Evolutionary conservation across 2,888 invertebrate species (phyloP), one percentile per base, ranked within the genome.

Genomic region (Taphrorychus bicolor): DNA sequence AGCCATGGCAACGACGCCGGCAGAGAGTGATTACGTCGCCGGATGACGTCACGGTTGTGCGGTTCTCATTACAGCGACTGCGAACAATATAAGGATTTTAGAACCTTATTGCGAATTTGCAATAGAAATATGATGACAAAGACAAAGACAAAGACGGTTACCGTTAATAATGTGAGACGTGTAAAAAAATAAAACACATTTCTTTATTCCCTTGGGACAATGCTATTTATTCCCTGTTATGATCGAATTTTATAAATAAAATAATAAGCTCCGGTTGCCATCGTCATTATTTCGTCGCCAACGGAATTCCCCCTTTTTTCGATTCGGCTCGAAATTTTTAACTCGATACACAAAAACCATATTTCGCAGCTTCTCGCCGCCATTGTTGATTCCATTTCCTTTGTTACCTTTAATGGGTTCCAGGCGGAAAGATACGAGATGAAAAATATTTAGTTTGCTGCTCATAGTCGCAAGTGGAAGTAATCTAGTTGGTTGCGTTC

Each of bases 11-110:
- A 63, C 56, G 57, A 9, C 40, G 57, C 45, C 18, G 45, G 16
- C 45, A 19, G 56, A 42, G 57, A 63, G 48, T 63, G 63, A 63
- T 56, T 63, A 63, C 56, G 63, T 57, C 57, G 57, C 63, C 41
- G 56, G 49, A 48, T 63, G 63, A 63, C 63, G 63, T 63, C 63
- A 63, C 40, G 51, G 21, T 32, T 22, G 63, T 63, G 63, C 63
- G 57, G 63, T 56, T 62, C 45, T 57, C 57, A 57, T 63, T 56
- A 63, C 21, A 41, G 32, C 21, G 54, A 48, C 32, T 7, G 11
- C 1, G 16, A 7, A 32, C 7, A 32, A 7, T 11, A 32, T 32
- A 9, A 32, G 32, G 32, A 32, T 32, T n/a, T n/a, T n/a, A n/a
- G n/a, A n/a, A n/a, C n/a, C n/a, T n/a, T n/a, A n/a, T n/a, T n/a